These are phyloP conservation scores for Microtus montanus DNA, from an alignment of 2,113 vertebrate species.

Conservation along the genomic window DNA sequence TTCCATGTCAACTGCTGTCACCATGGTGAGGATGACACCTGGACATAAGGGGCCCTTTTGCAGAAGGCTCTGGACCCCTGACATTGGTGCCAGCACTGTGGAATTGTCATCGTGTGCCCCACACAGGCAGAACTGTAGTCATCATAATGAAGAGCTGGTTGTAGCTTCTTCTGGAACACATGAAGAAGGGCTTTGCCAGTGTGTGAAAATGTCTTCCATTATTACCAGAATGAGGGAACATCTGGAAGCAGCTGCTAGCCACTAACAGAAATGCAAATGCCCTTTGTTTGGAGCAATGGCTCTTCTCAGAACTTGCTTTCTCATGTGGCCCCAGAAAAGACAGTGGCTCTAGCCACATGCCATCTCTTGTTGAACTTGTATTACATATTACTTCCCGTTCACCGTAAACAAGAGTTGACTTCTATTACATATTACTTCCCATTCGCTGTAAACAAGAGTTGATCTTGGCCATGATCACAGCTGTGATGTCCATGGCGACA, in stretches of 20 bases:
- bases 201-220: background rate
- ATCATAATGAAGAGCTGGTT: slow-evolving; percentile 6
- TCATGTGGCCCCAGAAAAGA: background rate
- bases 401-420: background rate
- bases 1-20: slow-evolving; percentile 74
- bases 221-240: fast-evolving
- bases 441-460: background rate
- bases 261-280: slow-evolving; percentile 11
- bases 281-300: background rate
- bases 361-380: slow-evolving; percentile 11
- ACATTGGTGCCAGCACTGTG: background rate
- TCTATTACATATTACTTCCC: too few species aligned
- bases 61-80: background rate
- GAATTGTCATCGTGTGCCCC: background rate
- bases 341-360: background rate
- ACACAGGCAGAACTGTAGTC: background rate
- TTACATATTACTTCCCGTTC: slow-evolving; percentile 12
- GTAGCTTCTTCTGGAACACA: background rate
- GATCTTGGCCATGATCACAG: background rate
- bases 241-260: slow-evolving; percentile 50
- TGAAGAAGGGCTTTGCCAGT: background rate
- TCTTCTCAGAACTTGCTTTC: slow-evolving; percentile 23
- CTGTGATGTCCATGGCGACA: background rate
- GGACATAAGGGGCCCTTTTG: background rate
- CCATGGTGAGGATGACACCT: slow-evolving; percentile 56